A percentile compares a stretch with the other conserved stretches of the same genome.
These are phyloP conservation scores for Antechinus stuartii DNA, from an alignment of 2,113 vertebrate genomes.

Conservation along the genomic window DNA sequence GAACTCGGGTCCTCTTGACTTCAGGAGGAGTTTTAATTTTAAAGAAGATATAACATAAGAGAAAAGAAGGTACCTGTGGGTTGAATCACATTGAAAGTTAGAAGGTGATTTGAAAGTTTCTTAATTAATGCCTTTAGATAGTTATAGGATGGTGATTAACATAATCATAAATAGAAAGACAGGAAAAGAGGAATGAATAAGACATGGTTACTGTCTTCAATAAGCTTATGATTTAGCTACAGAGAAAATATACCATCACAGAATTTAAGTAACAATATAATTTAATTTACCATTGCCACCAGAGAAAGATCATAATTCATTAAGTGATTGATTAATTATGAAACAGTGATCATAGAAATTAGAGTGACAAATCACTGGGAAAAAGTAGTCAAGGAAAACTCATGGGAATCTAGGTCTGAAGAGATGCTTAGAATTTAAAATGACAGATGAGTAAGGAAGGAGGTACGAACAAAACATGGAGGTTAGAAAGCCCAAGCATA, in stretches of 20 bases:
- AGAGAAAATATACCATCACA: background rate
- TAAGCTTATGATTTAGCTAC: background rate
- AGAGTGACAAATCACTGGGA: background rate
- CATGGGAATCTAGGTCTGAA: background rate
- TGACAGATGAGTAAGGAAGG: background rate
- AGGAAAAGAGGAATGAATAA: background rate
- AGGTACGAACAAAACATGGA: background rate
- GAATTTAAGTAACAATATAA: background rate
- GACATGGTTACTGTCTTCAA: background rate
- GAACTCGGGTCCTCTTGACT: too few relatives aligned
- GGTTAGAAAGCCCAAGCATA: background rate
- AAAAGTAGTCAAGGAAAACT: background rate
- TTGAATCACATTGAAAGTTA: background rate
- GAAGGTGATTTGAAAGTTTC: background rate
- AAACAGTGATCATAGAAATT: background rate
- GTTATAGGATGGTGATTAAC: background rate
- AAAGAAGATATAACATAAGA: background rate
- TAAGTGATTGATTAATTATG: background rate
- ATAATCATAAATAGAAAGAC: background rate
- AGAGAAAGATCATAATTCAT: background rate
- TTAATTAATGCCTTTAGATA: background rate
- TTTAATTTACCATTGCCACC: background rate
- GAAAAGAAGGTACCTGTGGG: background rate
- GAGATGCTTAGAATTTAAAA: background rate
- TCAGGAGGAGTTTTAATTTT: background rate